These are phyloP conservation scores for Erpobdella octoculata DNA, from an alignment of 2,888 invertebrate genomes.

Conservation along the genomic window DNA sequence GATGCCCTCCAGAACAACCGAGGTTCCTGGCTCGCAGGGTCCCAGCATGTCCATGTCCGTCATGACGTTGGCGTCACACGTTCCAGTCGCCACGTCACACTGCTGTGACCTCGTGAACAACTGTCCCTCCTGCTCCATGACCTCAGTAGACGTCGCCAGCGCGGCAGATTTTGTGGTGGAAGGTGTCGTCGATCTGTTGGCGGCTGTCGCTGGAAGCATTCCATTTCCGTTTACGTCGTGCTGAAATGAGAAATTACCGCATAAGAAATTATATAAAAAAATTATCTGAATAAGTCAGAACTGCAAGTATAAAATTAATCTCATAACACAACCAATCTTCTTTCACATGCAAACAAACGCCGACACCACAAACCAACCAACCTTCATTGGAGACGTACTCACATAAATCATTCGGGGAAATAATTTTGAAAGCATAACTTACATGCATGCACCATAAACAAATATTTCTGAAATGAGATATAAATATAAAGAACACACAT, in stretches of 20 bases:
- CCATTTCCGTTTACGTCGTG: not conserved
- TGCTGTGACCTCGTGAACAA: not conserved
- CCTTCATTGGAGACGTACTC: too few relatives aligned
- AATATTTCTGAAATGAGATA: too few relatives aligned
- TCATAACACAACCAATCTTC: too few relatives aligned
- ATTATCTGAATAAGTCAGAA: too few relatives aligned
- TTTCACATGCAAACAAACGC: too few relatives aligned
- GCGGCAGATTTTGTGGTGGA: not conserved
- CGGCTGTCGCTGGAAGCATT: not conserved
- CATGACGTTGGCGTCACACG: slow-evolving; percentile 74
- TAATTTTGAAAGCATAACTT: too few relatives aligned
- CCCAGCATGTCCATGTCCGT: slow-evolving; percentile 94
- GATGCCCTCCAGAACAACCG: slow-evolving; percentile 91
- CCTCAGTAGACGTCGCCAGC: not conserved
- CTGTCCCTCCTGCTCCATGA: not conserved
- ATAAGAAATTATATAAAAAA: too few relatives aligned
- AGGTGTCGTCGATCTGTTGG: not conserved
- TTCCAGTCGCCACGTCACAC: slow-evolving; percentile 38
- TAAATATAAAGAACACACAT: too few relatives aligned
- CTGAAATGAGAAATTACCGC: not conserved
- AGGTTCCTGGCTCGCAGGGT: slow-evolving; percentile 96
- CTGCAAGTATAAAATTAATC: too few relatives aligned
- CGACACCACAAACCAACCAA: too few relatives aligned
- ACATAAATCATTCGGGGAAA: too few relatives aligned
- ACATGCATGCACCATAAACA: too few relatives aligned